These are phyloP conservation scores for Eremobia ochroleuca DNA, from an alignment of 2,888 invertebrate species.

Conservation along the genomic window DNA sequence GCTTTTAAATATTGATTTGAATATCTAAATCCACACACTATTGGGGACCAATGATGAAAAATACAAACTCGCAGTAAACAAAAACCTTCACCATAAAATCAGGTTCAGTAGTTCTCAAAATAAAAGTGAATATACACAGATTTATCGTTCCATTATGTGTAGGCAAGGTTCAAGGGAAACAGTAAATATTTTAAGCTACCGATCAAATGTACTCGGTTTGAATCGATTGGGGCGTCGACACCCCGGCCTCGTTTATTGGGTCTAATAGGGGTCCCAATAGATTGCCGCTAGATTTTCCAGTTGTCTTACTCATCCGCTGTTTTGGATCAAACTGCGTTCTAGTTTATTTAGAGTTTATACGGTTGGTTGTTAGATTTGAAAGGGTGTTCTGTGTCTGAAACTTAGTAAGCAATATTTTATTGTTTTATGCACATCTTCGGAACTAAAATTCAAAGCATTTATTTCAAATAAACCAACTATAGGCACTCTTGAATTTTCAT, in stretches of 20 bases:
- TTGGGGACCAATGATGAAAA: background rate
- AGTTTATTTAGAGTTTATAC: slow-evolving; percentile 9
- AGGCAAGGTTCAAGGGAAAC: slow-evolving; percentile 44
- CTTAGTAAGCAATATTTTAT: background rate
- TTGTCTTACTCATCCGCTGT: slow-evolving; percentile 30
- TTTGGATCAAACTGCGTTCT: slow-evolving; percentile 7
- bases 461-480: background rate
- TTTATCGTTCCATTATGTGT: slow-evolving; percentile 55
- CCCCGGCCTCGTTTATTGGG: slow-evolving; percentile 43
- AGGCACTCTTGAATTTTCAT: background rate
- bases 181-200: slow-evolving; percentile 59
- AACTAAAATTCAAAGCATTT: background rate
- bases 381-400: background rate
- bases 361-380: background rate
- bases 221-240: slow-evolving; percentile 52
- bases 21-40: background rate
- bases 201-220: slow-evolving; percentile 56
- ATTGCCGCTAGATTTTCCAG: slow-evolving; percentile 44
- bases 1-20: background rate
- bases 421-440: background rate
- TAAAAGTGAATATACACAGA: slow-evolving; percentile 57
- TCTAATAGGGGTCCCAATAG: slow-evolving; percentile 45
- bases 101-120: slow-evolving; percentile 47
- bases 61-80: slow-evolving; percentile 12
- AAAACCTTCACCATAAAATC: slow-evolving; percentile 30